Percentiles rank a stretch among this genome's conserved stretches.
phyloP scores from a whole-genome alignment of 1,140 invertebrate genomes.

The Pemphigus obesinymphae region DNA sequence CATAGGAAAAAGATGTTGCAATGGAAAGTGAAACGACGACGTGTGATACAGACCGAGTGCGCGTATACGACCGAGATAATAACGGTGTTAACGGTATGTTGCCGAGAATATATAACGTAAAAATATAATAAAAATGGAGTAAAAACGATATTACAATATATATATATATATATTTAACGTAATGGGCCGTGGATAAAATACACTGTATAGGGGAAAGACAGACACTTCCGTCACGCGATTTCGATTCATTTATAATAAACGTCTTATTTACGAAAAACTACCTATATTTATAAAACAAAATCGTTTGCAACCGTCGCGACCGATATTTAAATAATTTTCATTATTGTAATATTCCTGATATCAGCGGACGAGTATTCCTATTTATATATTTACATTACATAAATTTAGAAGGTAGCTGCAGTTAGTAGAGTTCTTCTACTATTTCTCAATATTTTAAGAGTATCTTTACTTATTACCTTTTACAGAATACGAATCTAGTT shows the following conservation, averaged over 20 bases:
- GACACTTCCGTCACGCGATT: constrained; percentile 35
- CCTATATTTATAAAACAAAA: not conserved
- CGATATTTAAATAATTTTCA: not conserved
- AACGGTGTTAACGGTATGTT: not conserved
- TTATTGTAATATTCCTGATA: too few species aligned
- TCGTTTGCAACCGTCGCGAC: not conserved
- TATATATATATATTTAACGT: constrained; percentile 11
- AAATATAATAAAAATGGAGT: constrained; percentile 6
- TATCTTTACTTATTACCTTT: too few species aligned
- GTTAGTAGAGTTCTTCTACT: too few species aligned
- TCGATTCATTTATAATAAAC: not conserved
- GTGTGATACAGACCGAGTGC: constrained; percentile 36
- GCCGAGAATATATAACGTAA: constrained; percentile 14
- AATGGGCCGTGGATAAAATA: constrained; percentile 28
- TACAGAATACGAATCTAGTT: too few species aligned
- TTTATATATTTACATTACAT: too few species aligned
- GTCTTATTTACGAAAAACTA: constrained; percentile 6
- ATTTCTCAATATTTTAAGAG: too few species aligned
- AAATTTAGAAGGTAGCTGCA: too few species aligned
- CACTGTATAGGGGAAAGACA: not conserved
- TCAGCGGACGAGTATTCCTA: too few species aligned
- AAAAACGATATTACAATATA: not conserved
- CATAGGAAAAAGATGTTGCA: constrained; percentile 39
- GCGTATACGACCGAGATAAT: not conserved
- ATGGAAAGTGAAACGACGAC: constrained; percentile 41